Evolutionary conservation across 1,140 invertebrate genomes (phyloP).

Genomic region (Drosophila tani): DNA sequence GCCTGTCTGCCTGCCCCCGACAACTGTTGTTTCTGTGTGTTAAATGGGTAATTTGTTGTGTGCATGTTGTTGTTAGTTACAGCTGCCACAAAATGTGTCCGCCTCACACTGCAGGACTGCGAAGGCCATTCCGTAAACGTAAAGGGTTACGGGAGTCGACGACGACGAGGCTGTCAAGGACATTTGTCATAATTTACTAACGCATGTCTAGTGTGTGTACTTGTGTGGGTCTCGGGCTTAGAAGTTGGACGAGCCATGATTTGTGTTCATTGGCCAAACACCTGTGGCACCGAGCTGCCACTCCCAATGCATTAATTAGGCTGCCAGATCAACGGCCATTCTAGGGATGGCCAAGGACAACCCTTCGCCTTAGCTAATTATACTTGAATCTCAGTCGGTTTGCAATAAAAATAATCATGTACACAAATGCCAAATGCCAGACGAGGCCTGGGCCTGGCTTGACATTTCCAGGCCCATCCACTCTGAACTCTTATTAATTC

Average conservation of each 20-base stretch:
- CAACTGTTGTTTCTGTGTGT: conserved; percentile 52
- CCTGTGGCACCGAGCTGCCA: conserved; percentile 74
- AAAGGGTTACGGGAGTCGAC: conserved; percentile 56
- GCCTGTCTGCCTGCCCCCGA: neutral
- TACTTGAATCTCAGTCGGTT: conserved; percentile 46
- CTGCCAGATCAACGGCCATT: conserved; percentile 16
- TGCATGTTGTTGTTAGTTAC: conserved; percentile 82
- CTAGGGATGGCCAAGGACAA: conserved; percentile 1
- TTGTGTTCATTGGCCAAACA: conserved; percentile 78
- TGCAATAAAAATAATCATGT: conserved; percentile 64
- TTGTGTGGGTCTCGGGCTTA: conserved; percentile 3
- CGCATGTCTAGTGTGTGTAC: conserved; percentile 32
- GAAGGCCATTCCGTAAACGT: neutral
- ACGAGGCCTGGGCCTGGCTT: conserved; percentile 16
- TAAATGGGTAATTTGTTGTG: conserved; percentile 84
- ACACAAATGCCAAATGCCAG: conserved; percentile 32
- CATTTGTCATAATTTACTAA: conserved; percentile 84
- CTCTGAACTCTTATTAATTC: conserved; percentile 84
- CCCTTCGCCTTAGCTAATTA: conserved; percentile 50
- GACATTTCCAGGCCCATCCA: conserved; percentile 72
- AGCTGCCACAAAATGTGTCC: conserved; percentile 73
- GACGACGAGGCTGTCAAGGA: conserved; percentile 71
- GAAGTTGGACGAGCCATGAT: conserved; percentile 16
- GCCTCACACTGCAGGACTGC: neutral
- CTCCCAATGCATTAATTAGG: conserved; percentile 67